Evolutionary conservation across 2,797 vertebrate genomes (phyloP).

Genomic region (Octomys mimax): DNA sequence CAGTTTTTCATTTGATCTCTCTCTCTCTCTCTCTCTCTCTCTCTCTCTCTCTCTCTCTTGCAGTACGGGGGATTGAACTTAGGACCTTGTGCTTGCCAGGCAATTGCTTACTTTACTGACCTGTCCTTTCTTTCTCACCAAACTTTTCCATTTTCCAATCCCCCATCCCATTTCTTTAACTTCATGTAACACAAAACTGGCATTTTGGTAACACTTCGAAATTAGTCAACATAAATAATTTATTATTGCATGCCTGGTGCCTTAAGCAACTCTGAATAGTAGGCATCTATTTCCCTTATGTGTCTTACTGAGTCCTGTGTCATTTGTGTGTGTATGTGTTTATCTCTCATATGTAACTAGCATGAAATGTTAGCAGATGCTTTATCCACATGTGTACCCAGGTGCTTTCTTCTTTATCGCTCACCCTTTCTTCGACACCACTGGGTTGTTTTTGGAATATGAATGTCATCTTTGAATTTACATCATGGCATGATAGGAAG

Average conservation of each 20-base stretch:
- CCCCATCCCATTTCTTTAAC: neutral
- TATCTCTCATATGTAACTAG: neutral
- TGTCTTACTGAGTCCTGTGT: neutral
- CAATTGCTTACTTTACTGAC: too few relatives aligned
- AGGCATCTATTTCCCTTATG: neutral
- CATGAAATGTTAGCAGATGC: neutral
- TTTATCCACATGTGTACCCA: neutral
- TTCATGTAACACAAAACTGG: neutral
- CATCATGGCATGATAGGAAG: neutral
- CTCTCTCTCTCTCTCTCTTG: too few relatives aligned
- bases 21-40: too few relatives aligned
- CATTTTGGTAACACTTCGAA: neutral
- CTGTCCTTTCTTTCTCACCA: neutral
- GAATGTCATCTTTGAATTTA: neutral
- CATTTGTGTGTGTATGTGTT: neutral
- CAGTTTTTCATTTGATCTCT: neutral
- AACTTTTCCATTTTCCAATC: neutral
- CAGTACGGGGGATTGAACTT: too few relatives aligned
- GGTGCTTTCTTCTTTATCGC: neutral
- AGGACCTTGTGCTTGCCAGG: too few relatives aligned
- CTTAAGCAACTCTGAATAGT: neutral
- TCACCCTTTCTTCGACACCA: neutral
- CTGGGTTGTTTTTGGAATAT: neutral
- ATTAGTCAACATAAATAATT: neutral
- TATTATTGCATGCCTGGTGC: neutral